These are phyloP conservation scores for Coregonus clupeaformis DNA, from an alignment of 2,113 vertebrate species.

Conservation along the genomic window DNA sequence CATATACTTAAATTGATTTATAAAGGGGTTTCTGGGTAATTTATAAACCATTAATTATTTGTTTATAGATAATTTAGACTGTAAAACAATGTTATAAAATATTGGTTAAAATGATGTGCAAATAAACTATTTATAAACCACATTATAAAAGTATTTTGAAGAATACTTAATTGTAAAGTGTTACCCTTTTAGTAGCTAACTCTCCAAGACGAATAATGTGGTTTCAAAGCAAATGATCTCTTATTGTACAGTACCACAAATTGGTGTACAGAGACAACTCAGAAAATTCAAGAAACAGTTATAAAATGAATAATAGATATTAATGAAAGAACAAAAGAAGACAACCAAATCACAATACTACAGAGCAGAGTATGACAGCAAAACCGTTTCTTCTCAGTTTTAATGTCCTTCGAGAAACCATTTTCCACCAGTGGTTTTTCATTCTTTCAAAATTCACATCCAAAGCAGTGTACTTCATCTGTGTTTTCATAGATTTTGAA, in stretches of 20 bases:
- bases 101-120: too few species aligned
- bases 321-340: too few species aligned
- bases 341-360: too few species aligned
- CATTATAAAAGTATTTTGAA: constrained; percentile 18
- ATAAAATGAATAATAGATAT: neutral
- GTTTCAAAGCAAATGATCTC: constrained; percentile 17
- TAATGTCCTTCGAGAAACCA: constrained; percentile 60
- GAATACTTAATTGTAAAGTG: neutral
- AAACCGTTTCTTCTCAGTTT: constrained; percentile 67
- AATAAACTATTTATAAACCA: neutral
- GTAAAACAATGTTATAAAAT: too few species aligned
- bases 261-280: constrained; percentile 61
- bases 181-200: constrained; percentile 8
- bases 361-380: constrained; percentile 17
- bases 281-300: constrained; percentile 8
- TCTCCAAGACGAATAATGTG: neutral
- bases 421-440: constrained; percentile 65
- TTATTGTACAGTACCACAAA: neutral
- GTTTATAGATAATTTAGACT: too few species aligned
- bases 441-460: constrained; percentile 70
- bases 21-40: too few species aligned
- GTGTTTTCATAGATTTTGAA: constrained; percentile 69
- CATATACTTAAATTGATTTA: too few species aligned
- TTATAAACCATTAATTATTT: too few species aligned
- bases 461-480: constrained; percentile 69